Evolutionary conservation across 2,113 vertebrate genomes (phyloP).

Genomic region (Ammodramus savannarum): DNA sequence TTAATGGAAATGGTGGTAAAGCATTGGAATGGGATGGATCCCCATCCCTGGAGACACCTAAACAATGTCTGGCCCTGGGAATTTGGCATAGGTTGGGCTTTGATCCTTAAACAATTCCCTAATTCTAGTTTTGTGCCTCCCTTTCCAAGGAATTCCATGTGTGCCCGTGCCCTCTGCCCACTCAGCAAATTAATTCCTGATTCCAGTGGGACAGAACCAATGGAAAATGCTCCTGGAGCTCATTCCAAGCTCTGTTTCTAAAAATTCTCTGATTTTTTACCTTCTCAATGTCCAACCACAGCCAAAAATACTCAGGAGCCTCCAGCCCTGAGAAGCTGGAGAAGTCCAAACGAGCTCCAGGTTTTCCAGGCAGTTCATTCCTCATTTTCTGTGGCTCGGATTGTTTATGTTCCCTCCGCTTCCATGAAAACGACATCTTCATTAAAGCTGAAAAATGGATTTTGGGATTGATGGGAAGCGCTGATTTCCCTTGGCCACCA

Average conservation of each 20-base stretch:
- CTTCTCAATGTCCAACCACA: slow-evolving; percentile 4
- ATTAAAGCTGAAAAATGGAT: slow-evolving; percentile 73
- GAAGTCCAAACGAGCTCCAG: slow-evolving; percentile 58
- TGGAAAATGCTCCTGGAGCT: background rate
- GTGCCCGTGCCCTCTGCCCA: background rate
- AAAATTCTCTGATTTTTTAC: background rate
- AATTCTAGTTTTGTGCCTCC: background rate
- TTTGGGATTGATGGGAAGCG: slow-evolving; percentile 66
- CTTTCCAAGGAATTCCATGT: accelerated
- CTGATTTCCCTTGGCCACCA: slow-evolving; percentile 55
- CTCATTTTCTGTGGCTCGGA: slow-evolving; percentile 54
- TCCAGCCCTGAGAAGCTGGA: background rate
- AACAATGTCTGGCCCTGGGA: background rate
- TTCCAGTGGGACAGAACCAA: background rate
- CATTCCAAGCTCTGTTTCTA: background rate
- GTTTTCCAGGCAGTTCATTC: slow-evolving; percentile 67
- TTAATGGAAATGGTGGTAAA: background rate
- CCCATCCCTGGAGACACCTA: too few species aligned
- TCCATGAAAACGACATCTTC: slow-evolving; percentile 69
- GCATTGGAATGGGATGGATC: background rate
- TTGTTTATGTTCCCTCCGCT: slow-evolving; percentile 65
- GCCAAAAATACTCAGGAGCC: slow-evolving; percentile 37
- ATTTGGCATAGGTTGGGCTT: too few species aligned
- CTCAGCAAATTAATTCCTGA: background rate
- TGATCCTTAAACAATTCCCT: background rate